Evolutionary conservation across 2,113 vertebrate species (phyloP), one percentile per base, ranked within the genome.

Genomic region (Notarius lentiginosus): DNA sequence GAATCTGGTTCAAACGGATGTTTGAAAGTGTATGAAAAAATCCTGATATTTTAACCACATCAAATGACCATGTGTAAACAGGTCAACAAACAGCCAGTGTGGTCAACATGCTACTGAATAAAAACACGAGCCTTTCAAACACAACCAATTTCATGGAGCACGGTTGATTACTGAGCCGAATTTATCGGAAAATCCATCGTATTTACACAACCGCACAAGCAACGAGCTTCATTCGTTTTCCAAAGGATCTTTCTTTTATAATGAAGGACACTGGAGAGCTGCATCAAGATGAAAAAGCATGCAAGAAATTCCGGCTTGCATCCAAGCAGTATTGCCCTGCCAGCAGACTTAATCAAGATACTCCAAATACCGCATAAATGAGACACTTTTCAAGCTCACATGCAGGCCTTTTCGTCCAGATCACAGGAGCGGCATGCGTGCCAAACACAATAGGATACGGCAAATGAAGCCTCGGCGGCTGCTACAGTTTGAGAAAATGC

Each of bases 401-500:
- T 12, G 1, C 84, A 89, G 89, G 89, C 80, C 82, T 76, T 14
- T 73, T 65, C 5, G 58, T 84, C 75, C 83, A 89, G 82, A 89
- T 80, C 61, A 83, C 73, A 49, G 87, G 83, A 91, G 85, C 87
- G 22, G 85, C 88, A 77, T 83, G 89, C 87, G 76, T 90, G 83
- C 87, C 84, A 72, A 81, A 58, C 65, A 66, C 60, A 75, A 80
- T 30, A 68, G 72, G 24, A 80, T 14, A 51, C 20, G 22, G 53
- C 49, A 12, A 79, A 86, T 61, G 86, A 88, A 91, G 76, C 75
- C 61, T 18, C 49, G 73, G 49, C 17, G 11, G 79, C 82, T 30
- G 20, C 72, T 55, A 79, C 65, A 47, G 80, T 92, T 93, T 88
- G 91, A 88, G 91, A 88, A 87, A 93, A 92, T 90, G 90, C 88